Conservation (phyloP, 1,140 invertebrate species). For the Octopus sinensis region DNA sequence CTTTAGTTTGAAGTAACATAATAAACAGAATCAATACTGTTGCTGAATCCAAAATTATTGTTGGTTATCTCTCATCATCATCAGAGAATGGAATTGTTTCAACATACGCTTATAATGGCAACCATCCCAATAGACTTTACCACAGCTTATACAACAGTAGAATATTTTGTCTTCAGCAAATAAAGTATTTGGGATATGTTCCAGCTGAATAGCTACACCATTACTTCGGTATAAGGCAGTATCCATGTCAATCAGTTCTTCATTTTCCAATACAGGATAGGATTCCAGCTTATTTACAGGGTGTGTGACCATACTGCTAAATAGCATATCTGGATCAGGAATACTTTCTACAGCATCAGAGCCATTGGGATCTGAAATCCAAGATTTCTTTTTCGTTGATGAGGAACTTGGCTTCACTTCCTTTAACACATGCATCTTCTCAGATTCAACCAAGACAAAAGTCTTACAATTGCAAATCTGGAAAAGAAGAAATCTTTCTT, state of each 20-base stretch:
- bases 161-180: constrained; percentile 60
- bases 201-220: constrained; percentile 58
- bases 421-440: constrained; percentile 31
- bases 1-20: no score
- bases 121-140: constrained; percentile 69
- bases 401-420: not conserved
- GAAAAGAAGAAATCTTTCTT: constrained; percentile 4
- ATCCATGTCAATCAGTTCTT: constrained; percentile 36
- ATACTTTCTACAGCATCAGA: constrained; percentile 6
- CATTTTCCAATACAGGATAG: not conserved
- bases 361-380: not conserved
- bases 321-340: not conserved
- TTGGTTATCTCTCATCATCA: not conserved
- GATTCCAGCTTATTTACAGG: not conserved
- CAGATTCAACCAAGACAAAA: constrained; percentile 24
- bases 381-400: not conserved
- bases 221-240: constrained; percentile 31
- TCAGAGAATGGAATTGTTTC: constrained; percentile 28
- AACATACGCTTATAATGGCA: constrained; percentile 60
- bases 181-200: constrained; percentile 58
- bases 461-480: constrained; percentile 13
- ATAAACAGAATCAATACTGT: no score
- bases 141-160: constrained; percentile 67
- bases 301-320: not conserved
- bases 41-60: no score